Evolutionary conservation across 1,140 invertebrate species (phyloP), one percentile per base, ranked within the genome.

Genomic region (Drosophila sucinea): DNA sequence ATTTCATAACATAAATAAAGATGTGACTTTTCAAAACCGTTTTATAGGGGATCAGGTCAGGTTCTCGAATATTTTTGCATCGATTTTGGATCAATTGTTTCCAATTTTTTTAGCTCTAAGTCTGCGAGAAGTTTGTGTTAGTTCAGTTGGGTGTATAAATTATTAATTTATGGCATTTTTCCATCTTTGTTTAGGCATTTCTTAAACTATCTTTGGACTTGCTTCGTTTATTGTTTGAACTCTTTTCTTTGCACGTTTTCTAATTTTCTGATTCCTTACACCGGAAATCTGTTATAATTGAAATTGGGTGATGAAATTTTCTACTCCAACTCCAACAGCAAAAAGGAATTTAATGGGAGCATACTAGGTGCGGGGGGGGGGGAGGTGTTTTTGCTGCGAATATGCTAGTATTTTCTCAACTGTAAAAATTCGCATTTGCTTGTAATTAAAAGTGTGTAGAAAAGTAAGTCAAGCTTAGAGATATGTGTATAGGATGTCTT

Each of bases 361-460:
- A 56, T 32, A 8, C 8, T 0, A 17, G 17, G 17, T 17, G 17
- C 17, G 17, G 17, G 17, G 17, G 17, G 17, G 17, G 17, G 17
- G 17, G 25, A 54, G n/a, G 32, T 56, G 55, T 4, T 17, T 55
- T 55, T 33, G 6, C 23, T 7, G 4, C 17, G 44, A 51, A 27
- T 33, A 58, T 23, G 33, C 23, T 29, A 25, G 32, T 35, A 33
- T 17, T 35, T 35, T 10, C 32, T 58, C 29, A 58, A 35, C 56
- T 58, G 17, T 58, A 11, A 35, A 58, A 58, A 58, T 8, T 23
- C 8, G 32, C 33, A 58, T 32, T 58, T 32, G 56, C 56, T 58
- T 58, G 30, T 58, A 58, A 58, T 35, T 58, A 58, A 25, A 57
- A 56, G 27, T 7, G 29, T 57, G 30, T 7, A 11, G 23, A 35